A percentile compares a stretch with the other conserved stretches of the same genome.
Conservation (phyloP, 2,888 invertebrate species). For the Rotaria magnacalcarata region DNA sequence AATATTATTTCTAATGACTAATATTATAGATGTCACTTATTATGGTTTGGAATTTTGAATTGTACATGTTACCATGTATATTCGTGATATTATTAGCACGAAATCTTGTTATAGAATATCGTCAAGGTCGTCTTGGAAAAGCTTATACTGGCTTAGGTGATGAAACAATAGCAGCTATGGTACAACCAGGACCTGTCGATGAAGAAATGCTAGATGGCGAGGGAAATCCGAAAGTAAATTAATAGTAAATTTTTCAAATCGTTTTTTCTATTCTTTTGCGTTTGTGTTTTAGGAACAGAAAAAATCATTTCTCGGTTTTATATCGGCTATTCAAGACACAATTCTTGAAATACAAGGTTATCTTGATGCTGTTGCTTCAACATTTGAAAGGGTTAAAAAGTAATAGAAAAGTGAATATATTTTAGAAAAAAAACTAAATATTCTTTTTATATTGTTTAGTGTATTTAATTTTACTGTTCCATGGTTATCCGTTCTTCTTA, state of each 20-base stretch:
- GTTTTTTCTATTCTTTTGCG: background rate
- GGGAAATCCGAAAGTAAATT: background rate
- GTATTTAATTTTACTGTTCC: constrained; percentile 94
- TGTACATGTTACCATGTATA: constrained; percentile 84
- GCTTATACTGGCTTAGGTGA: background rate
- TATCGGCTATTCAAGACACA: constrained; percentile 93
- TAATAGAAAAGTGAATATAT: constrained; percentile 61
- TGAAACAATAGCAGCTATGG: background rate
- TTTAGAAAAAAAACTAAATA: constrained; percentile 3
- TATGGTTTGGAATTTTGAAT: constrained; percentile 85
- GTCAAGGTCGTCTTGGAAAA: background rate
- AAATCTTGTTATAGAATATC: constrained; percentile 59
- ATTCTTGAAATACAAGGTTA: constrained; percentile 92
- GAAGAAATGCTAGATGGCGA: background rate
- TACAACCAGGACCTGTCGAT: background rate
- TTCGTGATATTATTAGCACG: constrained; percentile 75
- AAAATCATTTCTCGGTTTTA: constrained; percentile 82
- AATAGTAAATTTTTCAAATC: background rate
- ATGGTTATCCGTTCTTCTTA: constrained; percentile 85
- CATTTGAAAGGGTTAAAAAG: constrained; percentile 90
- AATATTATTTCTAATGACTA: background rate
- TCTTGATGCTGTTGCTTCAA: constrained; percentile 84
- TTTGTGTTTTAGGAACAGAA: constrained; percentile 61
- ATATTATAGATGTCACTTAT: constrained; percentile 71
- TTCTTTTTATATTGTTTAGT: constrained; percentile 62